phyloP scores from a whole-genome alignment of 2,113 vertebrate species.

The Monopterus albus region DNA sequence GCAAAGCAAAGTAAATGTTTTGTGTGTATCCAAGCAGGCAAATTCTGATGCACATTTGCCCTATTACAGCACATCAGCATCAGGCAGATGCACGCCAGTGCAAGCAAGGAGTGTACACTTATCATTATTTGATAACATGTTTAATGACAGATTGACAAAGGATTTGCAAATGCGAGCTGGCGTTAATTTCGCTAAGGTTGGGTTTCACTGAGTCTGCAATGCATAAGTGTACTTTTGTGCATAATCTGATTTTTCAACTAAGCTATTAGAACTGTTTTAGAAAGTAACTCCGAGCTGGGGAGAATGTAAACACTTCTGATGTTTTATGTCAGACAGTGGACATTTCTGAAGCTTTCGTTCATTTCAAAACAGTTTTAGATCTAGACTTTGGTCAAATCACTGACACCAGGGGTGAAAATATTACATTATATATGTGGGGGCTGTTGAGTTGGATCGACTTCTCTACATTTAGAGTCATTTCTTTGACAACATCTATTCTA shows the following conservation, averaged over 20 bases:
- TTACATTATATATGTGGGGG: background rate
- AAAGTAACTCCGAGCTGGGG: conserved; percentile 87
- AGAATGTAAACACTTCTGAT: conserved; percentile 82
- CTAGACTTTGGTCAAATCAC: conserved; percentile 13
- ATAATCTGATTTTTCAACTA: conserved; percentile 93
- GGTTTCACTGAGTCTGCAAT: conserved; percentile 88
- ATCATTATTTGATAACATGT: conserved; percentile 98
- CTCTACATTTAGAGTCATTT: background rate
- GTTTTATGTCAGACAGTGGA: conserved; percentile 86
- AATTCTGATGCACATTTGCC: conserved; percentile 94
- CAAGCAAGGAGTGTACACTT: conserved; percentile 90
- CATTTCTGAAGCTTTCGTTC: conserved; percentile 1
- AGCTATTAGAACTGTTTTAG: conserved; percentile 92
- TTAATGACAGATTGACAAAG: conserved; percentile 98
- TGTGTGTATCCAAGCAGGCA: conserved; percentile 94
- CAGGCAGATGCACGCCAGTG: conserved; percentile 86
- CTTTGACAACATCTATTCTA: background rate
- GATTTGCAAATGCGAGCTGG: conserved; percentile 94
- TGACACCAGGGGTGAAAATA: conserved; percentile 14
- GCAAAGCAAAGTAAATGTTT: conserved; percentile 94
- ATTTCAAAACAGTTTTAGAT: background rate
- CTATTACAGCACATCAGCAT: conserved; percentile 96
- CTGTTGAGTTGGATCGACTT: background rate
- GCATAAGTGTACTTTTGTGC: conserved; percentile 91
- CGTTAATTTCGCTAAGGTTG: conserved; percentile 90